Base-by-base conservation (phyloP, 35 echinoderm and acorn worm species). In the Ophioderma brevispina region DNA sequence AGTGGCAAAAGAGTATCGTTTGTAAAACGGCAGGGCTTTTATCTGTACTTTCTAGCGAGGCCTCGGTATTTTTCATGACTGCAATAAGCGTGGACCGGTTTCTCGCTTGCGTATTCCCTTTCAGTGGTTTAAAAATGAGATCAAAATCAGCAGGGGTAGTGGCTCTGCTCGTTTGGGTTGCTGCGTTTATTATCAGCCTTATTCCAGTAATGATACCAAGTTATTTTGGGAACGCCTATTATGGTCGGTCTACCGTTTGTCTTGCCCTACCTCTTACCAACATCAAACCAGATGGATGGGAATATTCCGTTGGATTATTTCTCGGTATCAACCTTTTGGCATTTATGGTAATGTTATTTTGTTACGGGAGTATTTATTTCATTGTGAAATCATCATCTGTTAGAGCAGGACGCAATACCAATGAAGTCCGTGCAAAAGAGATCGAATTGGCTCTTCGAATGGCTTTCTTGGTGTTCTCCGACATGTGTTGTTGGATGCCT, bases 401-500 rank as follows among this genome's bases (percentile, higher is more conserved):
- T 32, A 55, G 35, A 34, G 19, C 52, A 3, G 25, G 30, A 1
- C 46, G 63, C 0, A 32, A 32, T 13, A 1, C 85, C 1, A 87
- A 39, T 55, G 79, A 83, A 46, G 40, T 52, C 19, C 33, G 59
- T 42, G 21, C 49, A 4, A 86, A 36, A 3, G 90, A 92, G 23
- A n/a, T 78, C 23, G 77, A 92, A 31, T 13, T 95, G 70, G 94
- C 94, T 0, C 23, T 84, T 3, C 80, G 80, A 37, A 95, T 90
- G 42, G 31, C 89, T 0, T 41, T 92, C 77, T 88, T 95, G 1
- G 89, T 95, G 19, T 25, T 77, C 1, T 92, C 94, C 2, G 94
- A 95, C 41, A 87, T 95, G 59, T 36, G 41, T 19, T 95, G 94
- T 41, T 95, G 94, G 94, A 37, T 95, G 49, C 94, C 94, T 32